Conservation (phyloP, 2,797 vertebrate species). For the Fistularia tabacaria region DNA sequence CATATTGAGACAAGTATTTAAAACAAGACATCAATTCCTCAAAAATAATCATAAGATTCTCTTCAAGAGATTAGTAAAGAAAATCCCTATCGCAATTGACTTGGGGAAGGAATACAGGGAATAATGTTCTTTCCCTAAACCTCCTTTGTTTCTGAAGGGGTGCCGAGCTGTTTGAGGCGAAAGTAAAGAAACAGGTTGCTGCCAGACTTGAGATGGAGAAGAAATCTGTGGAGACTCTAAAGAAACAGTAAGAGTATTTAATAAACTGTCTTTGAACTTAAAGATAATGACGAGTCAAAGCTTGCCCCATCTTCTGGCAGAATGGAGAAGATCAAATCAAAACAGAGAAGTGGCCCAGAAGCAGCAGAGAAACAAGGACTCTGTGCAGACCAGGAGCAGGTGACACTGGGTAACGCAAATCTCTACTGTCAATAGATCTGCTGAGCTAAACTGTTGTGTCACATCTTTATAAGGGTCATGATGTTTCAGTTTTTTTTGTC, state of each 20-base stretch:
- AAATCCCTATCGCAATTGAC: too few relatives aligned
- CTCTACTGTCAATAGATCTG: constrained; percentile 4
- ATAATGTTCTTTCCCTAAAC: constrained; percentile 1
- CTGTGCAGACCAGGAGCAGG: constrained; percentile 31
- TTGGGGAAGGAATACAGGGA: background rate
- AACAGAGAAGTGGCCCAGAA: constrained; percentile 63
- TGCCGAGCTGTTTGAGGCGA: constrained; percentile 76
- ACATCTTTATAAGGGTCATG: too few relatives aligned
- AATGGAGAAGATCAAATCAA: constrained; percentile 79
- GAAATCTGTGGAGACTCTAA: constrained; percentile 72
- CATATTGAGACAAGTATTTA: too few relatives aligned
- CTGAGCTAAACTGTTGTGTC: too few relatives aligned
- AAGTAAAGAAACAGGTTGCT: constrained; percentile 72
- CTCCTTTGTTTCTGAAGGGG: constrained; percentile 58
- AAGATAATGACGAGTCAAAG: background rate
- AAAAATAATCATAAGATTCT: too few relatives aligned
- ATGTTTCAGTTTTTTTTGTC: too few relatives aligned
- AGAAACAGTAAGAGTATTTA: constrained; percentile 68
- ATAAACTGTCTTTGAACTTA: background rate
- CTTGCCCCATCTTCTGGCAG: constrained; percentile 39
- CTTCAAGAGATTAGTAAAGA: too few relatives aligned
- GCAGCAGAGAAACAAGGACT: constrained; percentile 14
- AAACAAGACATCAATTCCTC: too few relatives aligned
- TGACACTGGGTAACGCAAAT: constrained; percentile 37
- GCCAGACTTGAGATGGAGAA: constrained; percentile 69